These are phyloP conservation scores for Aporophyla nigra DNA, from an alignment of 2,888 invertebrate genomes.

Conservation along the genomic window DNA sequence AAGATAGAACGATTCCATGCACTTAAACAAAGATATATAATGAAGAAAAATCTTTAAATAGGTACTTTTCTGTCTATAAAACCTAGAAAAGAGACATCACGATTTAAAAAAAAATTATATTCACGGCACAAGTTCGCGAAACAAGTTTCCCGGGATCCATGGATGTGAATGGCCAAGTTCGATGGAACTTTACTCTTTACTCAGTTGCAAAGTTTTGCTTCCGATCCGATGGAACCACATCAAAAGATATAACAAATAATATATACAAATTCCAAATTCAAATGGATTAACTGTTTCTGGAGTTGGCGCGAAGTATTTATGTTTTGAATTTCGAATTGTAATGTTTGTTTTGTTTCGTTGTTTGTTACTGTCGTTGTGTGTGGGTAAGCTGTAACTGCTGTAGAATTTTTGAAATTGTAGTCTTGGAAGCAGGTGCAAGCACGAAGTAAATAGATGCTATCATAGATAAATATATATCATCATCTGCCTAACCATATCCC, in stretches of 20 bases:
- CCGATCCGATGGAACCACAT: constrained; percentile 72
- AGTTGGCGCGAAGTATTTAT: constrained; percentile 52
- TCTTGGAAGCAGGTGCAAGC: not conserved
- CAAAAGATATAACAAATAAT: constrained; percentile 68
- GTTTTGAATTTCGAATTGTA: constrained; percentile 52
- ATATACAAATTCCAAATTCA: constrained; percentile 60
- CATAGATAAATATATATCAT: too few species aligned
- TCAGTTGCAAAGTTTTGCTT: constrained; percentile 67
- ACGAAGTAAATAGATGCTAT: too few species aligned
- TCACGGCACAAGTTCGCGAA: constrained; percentile 70
- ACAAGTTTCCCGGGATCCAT: constrained; percentile 70
- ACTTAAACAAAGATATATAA: not conserved
- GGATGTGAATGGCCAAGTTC: constrained; percentile 75
- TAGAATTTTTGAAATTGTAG: not conserved
- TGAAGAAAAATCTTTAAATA: not conserved
- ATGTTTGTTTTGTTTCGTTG: constrained; percentile 46
- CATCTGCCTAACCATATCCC: too few species aligned
- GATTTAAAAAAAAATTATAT: constrained; percentile 72
- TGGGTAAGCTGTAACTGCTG: too few species aligned
- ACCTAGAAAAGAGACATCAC: constrained; percentile 38
- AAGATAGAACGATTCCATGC: not conserved
- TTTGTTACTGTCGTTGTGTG: constrained; percentile 21
- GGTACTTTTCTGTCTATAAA: constrained; percentile 2
- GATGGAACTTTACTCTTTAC: constrained; percentile 74
- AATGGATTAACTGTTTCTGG: constrained; percentile 63